Base-by-base conservation (phyloP, 2,888 invertebrate species). In the Trachelus troglodyta region DNA sequence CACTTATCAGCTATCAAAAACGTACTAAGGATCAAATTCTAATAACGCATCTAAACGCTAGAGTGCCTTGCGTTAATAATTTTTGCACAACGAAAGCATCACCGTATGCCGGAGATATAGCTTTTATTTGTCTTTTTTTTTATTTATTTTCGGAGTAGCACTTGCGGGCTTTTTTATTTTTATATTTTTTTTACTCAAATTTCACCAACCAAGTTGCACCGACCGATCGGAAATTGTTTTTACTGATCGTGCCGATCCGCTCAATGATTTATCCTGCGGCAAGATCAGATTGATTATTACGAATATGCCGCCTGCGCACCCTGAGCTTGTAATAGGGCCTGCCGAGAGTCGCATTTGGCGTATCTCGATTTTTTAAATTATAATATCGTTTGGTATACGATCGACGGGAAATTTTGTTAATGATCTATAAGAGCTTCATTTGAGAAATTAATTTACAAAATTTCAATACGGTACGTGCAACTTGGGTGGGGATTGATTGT, bases 291-390 rank as follows among this genome's bases (percentile, higher is more conserved):
- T 23, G 23, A 9, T 9, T 15, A 0, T 23, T 9, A 56, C 56
- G 30, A 83, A 89, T 90, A 90, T 89, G 89, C 88, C 87, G 81
- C 82, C 79, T 85, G 80, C 85, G 89, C 34, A 88, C 88, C 83
- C 87, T 87, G 83, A 85, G 85, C 84, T 86, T 84, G 85, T 80
- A 87, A 87, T 90, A 90, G 90, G 90, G 90, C 90, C 89, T 83
- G 85, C 86, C 83, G 81, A 89, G 87, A 85, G 89, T 89, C 87
- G 85, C 83, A 87, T 83, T 87, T 75, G 88, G 88, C 88, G 87
- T 89, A 90, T 87, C 83, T 77, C 56, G 56, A 56, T 56, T 56
- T 23, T 56, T 0, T 2, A 1, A 23, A 23, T 23, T 40, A 23
- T 40, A 15, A 4, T 56, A 23, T 56, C 2, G 9, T 56, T 56